phyloP scores from a whole-genome alignment of 2,113 vertebrate genomes.

The Eudyptes chrysolophus region DNA sequence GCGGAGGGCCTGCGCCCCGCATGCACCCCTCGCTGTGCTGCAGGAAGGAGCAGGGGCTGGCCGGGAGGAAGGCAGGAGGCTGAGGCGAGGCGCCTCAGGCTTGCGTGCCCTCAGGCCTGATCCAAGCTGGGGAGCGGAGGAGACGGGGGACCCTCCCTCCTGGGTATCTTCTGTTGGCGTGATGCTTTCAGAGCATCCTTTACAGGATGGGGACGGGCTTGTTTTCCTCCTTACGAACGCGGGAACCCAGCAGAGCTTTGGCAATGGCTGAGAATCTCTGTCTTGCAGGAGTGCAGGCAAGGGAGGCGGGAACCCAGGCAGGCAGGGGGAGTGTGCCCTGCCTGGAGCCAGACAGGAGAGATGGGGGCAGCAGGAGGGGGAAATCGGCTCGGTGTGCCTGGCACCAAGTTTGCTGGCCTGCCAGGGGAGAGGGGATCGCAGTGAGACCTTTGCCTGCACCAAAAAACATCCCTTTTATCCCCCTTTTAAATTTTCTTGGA shows the following conservation, averaged over 20 bases:
- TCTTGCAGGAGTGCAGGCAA: neutral
- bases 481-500: conserved; percentile 6
- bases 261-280: neutral
- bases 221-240: neutral
- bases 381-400: rapidly evolving
- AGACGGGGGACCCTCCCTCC: neutral
- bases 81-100: neutral
- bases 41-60: neutral
- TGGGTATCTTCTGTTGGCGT: rapidly evolving
- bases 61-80: neutral
- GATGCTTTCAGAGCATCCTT: neutral
- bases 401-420: neutral
- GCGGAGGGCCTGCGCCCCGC: neutral
- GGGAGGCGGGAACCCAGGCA: neutral
- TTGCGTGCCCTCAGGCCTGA: too few species aligned
- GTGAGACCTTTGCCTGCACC: neutral
- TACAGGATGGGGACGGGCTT: neutral
- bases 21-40: neutral
- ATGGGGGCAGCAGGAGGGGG: neutral
- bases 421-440: neutral
- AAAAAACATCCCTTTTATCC: neutral
- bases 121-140: neutral
- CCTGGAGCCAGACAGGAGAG: neutral
- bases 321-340: neutral
- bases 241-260: neutral